A percentile compares a stretch with the other conserved stretches of the same genome.
These are phyloP conservation scores for Tuberolachnus salignus DNA, from an alignment of 2,888 invertebrate genomes.

Conservation along the genomic window DNA sequence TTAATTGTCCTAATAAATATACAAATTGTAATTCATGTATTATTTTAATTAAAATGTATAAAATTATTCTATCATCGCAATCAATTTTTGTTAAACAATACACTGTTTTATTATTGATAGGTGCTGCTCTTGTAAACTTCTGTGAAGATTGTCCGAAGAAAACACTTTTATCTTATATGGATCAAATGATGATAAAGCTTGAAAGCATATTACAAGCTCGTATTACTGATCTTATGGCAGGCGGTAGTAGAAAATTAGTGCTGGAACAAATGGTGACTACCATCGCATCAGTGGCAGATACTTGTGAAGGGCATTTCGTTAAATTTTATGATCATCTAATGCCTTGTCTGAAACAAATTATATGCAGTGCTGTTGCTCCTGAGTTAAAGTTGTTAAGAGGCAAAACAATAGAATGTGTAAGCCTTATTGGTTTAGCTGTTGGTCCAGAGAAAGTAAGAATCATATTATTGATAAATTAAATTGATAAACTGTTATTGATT, in stretches of 20 bases:
- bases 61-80: no score
- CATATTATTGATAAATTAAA: constrained; percentile 36
- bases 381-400: constrained; percentile 91
- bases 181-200: constrained; percentile 88
- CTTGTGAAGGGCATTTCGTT: constrained; percentile 94
- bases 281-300: constrained; percentile 97
- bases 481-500: constrained; percentile 56
- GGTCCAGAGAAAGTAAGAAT: constrained; percentile 63
- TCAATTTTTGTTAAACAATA: not conserved
- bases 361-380: constrained; percentile 86
- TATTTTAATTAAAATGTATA: not conserved
- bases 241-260: constrained; percentile 69
- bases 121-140: constrained; percentile 98
- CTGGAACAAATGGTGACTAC: constrained; percentile 98
- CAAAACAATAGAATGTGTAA: constrained; percentile 98
- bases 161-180: constrained; percentile 88
- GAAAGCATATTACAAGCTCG: constrained; percentile 88
- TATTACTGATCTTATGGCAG: constrained; percentile 65
- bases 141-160: constrained; percentile 98
- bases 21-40: not conserved
- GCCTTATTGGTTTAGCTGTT: constrained; percentile 81
- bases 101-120: constrained; percentile 62
- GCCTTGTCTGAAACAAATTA: constrained; percentile 96
- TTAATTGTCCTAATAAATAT: no score
- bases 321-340: constrained; percentile 90